These are phyloP conservation scores for Heliangelus exortis DNA, from an alignment of 2,797 vertebrate species.

Conservation along the genomic window DNA sequence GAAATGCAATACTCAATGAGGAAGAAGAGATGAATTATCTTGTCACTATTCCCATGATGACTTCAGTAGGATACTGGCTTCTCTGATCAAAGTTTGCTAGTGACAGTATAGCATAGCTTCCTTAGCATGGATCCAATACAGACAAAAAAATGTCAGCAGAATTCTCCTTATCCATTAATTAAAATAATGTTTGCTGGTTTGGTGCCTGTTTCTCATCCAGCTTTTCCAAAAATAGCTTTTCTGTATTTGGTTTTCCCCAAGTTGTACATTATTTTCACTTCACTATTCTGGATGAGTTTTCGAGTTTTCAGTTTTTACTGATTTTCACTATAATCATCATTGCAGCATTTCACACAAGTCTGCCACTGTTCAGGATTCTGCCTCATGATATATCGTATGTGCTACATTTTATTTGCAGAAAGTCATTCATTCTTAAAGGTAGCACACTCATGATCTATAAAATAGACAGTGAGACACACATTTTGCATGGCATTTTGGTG, in stretches of 20 bases:
- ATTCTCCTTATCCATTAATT: background rate
- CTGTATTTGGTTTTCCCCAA: background rate
- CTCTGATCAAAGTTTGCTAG: background rate
- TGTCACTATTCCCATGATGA: background rate
- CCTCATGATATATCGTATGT: background rate
- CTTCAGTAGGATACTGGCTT: background rate
- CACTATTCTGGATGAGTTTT: background rate
- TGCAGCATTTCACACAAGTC: background rate
- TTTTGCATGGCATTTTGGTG: background rate
- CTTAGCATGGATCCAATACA: background rate
- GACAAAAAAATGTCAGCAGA: background rate
- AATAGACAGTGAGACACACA: background rate
- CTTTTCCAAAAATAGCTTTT: background rate
- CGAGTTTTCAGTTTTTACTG: background rate
- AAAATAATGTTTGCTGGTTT: background rate
- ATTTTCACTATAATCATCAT: background rate
- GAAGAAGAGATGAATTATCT: background rate
- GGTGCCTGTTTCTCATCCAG: background rate
- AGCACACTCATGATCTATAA: background rate
- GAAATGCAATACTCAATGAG: background rate
- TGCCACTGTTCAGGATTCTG: background rate
- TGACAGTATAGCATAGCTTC: background rate
- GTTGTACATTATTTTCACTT: background rate
- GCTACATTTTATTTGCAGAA: background rate
- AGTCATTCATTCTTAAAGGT: background rate